Evolutionary conservation across 2,797 vertebrate genomes (phyloP).

Genomic region (Pygocentrus nattereri): DNA sequence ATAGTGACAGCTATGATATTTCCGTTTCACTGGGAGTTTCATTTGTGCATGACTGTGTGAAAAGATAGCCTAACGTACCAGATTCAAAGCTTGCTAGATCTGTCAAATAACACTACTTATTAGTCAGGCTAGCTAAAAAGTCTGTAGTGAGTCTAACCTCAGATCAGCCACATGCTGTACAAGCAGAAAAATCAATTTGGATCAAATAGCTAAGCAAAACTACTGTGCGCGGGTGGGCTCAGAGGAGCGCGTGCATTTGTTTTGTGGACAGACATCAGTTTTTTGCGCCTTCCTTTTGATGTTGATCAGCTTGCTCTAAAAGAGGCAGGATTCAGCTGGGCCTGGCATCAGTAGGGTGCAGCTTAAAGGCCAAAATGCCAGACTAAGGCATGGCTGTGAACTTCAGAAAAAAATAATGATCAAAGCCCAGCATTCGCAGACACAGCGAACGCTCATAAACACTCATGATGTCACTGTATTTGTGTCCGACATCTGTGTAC

Average conservation of each 20-base stretch:
- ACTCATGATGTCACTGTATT: conserved; percentile 32
- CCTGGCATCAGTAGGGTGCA: conserved; percentile 22
- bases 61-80: background rate
- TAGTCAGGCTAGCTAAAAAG: conserved; percentile 6
- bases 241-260: conserved; percentile 29
- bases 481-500: conserved; percentile 15
- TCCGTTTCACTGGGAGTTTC: conserved; percentile 17
- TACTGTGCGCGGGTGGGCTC: conserved; percentile 17
- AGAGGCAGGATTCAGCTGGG: conserved; percentile 33
- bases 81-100: background rate
- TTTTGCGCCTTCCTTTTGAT: conserved; percentile 53
- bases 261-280: conserved; percentile 22
- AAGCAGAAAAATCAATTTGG: conserved; percentile 44
- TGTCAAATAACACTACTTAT: conserved; percentile 8
- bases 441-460: conserved; percentile 47
- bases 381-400: conserved; percentile 47
- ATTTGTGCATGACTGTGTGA: conserved; percentile 8
- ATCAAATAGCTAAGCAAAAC: conserved; percentile 16
- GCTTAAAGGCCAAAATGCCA: conserved; percentile 37
- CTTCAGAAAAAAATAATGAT: conserved; percentile 52
- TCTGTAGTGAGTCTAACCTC: conserved; percentile 12
- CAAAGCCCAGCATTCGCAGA: conserved; percentile 52
- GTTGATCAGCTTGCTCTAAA: conserved; percentile 48
- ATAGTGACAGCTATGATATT: conserved; percentile 29
- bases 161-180: conserved; percentile 3